Conservation (phyloP, 2,797 vertebrate species). For the Coluber constrictor region DNA sequence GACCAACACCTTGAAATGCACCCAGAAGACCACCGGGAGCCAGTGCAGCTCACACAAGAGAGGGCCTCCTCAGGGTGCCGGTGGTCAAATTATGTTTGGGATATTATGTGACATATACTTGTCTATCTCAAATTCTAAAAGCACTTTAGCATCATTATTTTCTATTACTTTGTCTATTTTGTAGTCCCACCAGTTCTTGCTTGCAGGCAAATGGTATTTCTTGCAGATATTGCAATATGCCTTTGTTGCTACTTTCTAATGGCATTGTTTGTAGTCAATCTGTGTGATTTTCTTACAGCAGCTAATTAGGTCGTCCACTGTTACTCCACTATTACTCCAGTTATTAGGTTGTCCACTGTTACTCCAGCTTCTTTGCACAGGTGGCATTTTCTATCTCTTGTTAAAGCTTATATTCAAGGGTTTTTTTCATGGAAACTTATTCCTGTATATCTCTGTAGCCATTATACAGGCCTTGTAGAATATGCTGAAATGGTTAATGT, state of each 20-base stretch:
- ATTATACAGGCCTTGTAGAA: neutral
- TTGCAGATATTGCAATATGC: neutral
- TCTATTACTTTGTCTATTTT: neutral
- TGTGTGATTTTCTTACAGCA: neutral
- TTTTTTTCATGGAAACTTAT: neutral
- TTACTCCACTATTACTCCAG: neutral
- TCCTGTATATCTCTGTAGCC: neutral
- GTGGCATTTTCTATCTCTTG: neutral
- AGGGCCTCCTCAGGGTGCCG: too few species aligned
- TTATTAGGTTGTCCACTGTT: neutral
- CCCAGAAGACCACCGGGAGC: too few species aligned
- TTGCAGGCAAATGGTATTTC: neutral
- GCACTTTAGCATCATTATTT: neutral
- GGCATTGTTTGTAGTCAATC: neutral
- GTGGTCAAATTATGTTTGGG: neutral
- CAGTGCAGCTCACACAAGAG: too few species aligned
- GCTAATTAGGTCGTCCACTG: neutral
- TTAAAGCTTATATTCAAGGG: neutral
- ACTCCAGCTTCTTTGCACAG: neutral
- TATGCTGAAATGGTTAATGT: neutral
- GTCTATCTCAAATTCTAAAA: neutral
- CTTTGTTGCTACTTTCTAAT: neutral
- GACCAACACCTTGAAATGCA: too few species aligned
- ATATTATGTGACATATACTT: neutral
- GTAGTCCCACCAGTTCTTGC: neutral